A percentile compares a stretch with the other conserved stretches of the same genome.
Evolutionary conservation across 2,113 vertebrate species (phyloP).

Genomic region (Scatophagus argus): DNA sequence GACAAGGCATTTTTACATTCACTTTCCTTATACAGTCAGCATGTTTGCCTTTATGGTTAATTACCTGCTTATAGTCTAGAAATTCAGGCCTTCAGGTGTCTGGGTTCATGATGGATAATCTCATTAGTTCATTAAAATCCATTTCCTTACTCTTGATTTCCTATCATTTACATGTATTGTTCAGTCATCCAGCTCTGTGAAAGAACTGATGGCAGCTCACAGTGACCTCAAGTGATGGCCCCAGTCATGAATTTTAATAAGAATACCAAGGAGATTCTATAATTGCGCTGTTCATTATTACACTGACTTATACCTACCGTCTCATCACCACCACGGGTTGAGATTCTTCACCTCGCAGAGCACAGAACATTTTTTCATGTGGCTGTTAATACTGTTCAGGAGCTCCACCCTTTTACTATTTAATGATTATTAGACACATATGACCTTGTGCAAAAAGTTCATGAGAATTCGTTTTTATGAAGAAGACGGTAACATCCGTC

Average conservation of each 20-base stretch:
- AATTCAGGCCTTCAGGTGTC: background rate
- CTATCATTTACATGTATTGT: background rate
- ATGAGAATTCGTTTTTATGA: background rate
- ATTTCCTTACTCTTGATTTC: background rate
- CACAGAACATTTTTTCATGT: background rate
- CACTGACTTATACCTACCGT: background rate
- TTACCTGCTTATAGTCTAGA: background rate
- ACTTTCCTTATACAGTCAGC: background rate
- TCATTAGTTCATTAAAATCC: background rate
- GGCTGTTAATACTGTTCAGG: background rate
- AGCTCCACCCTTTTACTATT: background rate
- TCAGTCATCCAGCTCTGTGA: background rate
- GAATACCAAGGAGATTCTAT: slow-evolving; percentile 4
- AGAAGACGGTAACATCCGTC: background rate
- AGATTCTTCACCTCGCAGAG: background rate
- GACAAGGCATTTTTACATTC: too few species aligned
- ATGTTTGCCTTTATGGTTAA: background rate
- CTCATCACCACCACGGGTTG: background rate
- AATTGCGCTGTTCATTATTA: background rate
- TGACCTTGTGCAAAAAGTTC: background rate
- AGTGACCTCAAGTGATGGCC: background rate
- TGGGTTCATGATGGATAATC: background rate
- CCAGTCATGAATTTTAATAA: background rate
- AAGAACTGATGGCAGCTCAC: background rate
- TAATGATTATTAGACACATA: background rate